phyloP scores from a whole-genome alignment of 2,797 vertebrate species.

The Ptychadena robeensis region DNA sequence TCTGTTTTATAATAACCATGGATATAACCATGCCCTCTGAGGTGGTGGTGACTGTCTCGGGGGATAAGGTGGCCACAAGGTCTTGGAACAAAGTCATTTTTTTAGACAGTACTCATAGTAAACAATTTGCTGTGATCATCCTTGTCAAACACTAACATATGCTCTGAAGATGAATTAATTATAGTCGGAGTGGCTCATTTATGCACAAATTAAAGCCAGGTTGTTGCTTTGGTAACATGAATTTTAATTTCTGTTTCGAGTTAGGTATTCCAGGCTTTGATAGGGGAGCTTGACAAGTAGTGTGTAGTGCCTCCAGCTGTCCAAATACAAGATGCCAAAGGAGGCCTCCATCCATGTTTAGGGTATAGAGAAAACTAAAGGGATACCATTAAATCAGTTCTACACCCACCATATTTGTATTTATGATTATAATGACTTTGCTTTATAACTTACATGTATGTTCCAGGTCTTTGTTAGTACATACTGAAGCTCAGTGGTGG shows the following conservation, averaged over 20 bases:
- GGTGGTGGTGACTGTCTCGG: too few relatives aligned
- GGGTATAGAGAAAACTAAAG: too few relatives aligned
- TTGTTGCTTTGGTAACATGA: constrained; percentile 30
- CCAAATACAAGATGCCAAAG: background rate
- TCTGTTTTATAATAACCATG: too few relatives aligned
- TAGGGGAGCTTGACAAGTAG: background rate
- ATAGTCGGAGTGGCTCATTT: constrained; percentile 22
- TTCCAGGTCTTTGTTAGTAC: too few relatives aligned
- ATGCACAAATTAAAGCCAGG: background rate
- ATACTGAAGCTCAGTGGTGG: too few relatives aligned
- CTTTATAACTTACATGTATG: too few relatives aligned
- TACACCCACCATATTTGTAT: too few relatives aligned
- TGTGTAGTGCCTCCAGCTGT: background rate
- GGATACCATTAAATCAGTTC: too few relatives aligned
- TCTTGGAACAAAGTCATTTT: background rate
- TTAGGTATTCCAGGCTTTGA: background rate
- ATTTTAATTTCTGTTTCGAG: constrained; percentile 20
- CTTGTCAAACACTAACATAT: constrained; percentile 1
- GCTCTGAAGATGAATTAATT: constrained; percentile 29
- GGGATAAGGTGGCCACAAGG: too few relatives aligned
- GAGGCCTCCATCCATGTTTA: too few relatives aligned
- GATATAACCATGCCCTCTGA: too few relatives aligned
- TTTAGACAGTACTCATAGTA: background rate
- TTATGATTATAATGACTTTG: too few relatives aligned
- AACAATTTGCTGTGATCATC: constrained; percentile 7